Evolutionary conservation across 2,888 invertebrate genomes (phyloP), one percentile per base, ranked within the genome.

Genomic region (Branchellion lobata): DNA sequence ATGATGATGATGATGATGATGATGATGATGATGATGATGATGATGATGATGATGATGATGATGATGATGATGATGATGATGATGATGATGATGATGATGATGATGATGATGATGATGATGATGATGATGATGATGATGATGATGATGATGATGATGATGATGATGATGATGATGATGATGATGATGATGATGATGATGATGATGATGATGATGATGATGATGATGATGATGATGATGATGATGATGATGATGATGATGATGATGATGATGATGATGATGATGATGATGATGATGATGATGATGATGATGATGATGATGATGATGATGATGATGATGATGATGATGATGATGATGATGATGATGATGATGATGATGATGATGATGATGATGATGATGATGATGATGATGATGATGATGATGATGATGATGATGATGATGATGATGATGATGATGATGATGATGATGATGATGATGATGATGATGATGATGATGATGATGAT

Each of bases 111-210:
- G 27, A 27, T 24, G 14, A 69, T 29, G 3, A 31, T 27, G 5
- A 31, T 69, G 3, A 1, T 69, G 3, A 1, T 69, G 29, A 31
- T 69, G 3, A 31, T 69, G 29, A 31, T 69, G 29, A 29, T 69
- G 29, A 69, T 27, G 24, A 2, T 69, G 24, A 2, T 69, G 24
- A 69, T 69, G 24, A 69, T 69, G 1, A 69, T 69, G 24, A 69
- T 69, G 24, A 69, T 69, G 24, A 69, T 69, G 11, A 69, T 69
- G 24, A 69, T 69, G 1, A 69, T 69, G 69, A 69, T 69, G 27
- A 27, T 24, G 14, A 69, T 29, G 3, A 31, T 27, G 5, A 31
- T 69, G 3, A 1, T 69, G 3, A 1, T 69, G 29, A 31, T 69
- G 3, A 31, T 69, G 29, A 31, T 69, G 29, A 29, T 69, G 29